Evolutionary conservation across 1,140 invertebrate species (phyloP), one percentile per base, ranked within the genome.

Genomic region (Xylocopa sonorina): DNA sequence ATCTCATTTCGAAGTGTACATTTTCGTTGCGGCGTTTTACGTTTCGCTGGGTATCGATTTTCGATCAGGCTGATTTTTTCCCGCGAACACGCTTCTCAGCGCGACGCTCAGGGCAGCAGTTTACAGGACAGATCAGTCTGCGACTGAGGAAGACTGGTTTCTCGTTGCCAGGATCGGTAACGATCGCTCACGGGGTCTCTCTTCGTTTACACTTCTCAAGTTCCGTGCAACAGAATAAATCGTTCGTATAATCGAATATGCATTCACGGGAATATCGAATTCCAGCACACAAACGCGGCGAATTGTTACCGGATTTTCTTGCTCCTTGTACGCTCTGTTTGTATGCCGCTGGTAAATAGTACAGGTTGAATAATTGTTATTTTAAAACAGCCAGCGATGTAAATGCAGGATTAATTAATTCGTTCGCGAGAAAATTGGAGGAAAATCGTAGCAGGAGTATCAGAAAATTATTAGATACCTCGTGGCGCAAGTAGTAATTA

Each of bases 181-280:
- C 67, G 53, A 71, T 32, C 24, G 41, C 41, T 9, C n/a, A n/a
- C n/a, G 9, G 18, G 24, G 34, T 29, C 55, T 41, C 29, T 60
- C 29, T 60, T 51, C 43, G 53, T 71, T 78, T 71, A 71, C 66
- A 50, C 46, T 62, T 60, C 66, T 58, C 66, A 24, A n/a, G 55
- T 18, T 60, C 48, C 55, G 55, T 78, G 55, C 55, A 60, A 78
- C 34, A 71, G 66, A 78, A 71, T 78, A 71, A 78, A 78, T 71
- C 34, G 67, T 78, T 78, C 75, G 75, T 78, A 71, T 71, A 71
- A 78, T 78, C 55, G 75, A 78, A 71, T 67, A 71, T 60, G 18
- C 34, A 71, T 51, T 78, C 34, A 1, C 34, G 34, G 69, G 34
- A 43, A 24, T 62, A 43, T 71, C 7, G 55, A 75, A 75, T 62